These are phyloP conservation scores for Herminia tarsipennalis DNA, from an alignment of 2,888 invertebrate species.

Conservation along the genomic window DNA sequence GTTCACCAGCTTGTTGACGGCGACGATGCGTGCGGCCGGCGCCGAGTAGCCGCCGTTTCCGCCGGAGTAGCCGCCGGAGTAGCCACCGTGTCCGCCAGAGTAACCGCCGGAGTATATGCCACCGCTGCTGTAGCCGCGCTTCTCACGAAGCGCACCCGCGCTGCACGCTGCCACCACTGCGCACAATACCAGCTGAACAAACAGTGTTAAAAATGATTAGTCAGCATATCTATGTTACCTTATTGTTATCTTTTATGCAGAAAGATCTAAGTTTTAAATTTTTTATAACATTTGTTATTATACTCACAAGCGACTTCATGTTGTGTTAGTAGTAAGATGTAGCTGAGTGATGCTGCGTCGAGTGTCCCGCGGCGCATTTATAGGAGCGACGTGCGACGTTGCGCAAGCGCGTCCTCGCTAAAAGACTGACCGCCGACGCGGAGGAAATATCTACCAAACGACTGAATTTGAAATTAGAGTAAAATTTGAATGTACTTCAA, in stretches of 20 bases:
- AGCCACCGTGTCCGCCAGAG: not conserved
- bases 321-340: slow-evolving; percentile 10
- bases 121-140: slow-evolving; percentile 24
- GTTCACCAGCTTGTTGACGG: slow-evolving; percentile 54
- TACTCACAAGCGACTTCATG: slow-evolving; percentile 40
- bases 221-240: too few relatives aligned
- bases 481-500: too few relatives aligned
- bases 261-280: too few relatives aligned
- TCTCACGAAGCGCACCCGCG: slow-evolving; percentile 29
- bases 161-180: slow-evolving; percentile 27
- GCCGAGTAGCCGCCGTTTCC: slow-evolving; percentile 24
- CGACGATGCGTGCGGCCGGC: slow-evolving; percentile 49
- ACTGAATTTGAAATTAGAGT: too few relatives aligned
- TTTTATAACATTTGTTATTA: not conserved
- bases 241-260: too few relatives aligned
- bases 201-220: too few relatives aligned
- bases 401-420: slow-evolving; percentile 5
- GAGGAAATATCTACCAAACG: too few relatives aligned
- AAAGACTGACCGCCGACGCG: too few relatives aligned
- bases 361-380: not conserved
- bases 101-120: slow-evolving; percentile 11
- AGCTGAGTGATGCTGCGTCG: slow-evolving; percentile 15
- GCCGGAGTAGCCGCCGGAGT: slow-evolving; percentile 13
- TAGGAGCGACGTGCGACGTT: slow-evolving; percentile 1
- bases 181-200: slow-evolving; percentile 21